Evolutionary conservation across 2,888 invertebrate species (phyloP).

Genomic region (Dione juno): DNA sequence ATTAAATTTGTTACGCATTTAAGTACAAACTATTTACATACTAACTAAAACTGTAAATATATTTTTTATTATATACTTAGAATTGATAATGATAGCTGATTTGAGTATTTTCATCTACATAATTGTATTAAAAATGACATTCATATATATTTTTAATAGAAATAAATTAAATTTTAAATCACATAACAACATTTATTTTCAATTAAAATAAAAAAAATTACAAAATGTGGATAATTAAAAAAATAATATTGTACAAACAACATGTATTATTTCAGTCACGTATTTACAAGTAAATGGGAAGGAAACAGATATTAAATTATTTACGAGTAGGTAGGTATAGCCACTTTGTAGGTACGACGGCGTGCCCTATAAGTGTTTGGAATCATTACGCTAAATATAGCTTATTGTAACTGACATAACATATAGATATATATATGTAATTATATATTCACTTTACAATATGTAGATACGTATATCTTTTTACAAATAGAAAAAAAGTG

Average conservation of each 20-base stretch:
- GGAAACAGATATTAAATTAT: conserved; percentile 23
- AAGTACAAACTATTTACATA: too few species aligned
- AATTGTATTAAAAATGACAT: too few species aligned
- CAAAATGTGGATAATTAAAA: neutral
- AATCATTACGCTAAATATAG: conserved; percentile 21
- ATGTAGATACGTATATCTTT: neutral
- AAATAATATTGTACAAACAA: neutral
- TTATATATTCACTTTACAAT: neutral
- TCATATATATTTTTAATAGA: too few species aligned
- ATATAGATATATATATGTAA: conserved; percentile 10
- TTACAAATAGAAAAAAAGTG: too few species aligned
- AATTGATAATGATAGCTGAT: too few species aligned
- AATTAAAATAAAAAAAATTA: neutral
- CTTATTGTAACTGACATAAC: conserved; percentile 1
- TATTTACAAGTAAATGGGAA: conserved; percentile 16
- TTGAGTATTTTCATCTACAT: too few species aligned
- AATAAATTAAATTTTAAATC: too few species aligned
- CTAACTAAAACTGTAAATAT: too few species aligned
- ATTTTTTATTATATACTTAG: too few species aligned
- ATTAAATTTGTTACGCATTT: too few species aligned
- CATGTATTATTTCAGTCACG: neutral
- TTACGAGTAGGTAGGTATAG: neutral
- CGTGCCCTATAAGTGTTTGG: conserved; percentile 2
- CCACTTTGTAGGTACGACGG: conserved; percentile 13
- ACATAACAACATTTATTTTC: too few species aligned